These are phyloP conservation scores for Melanerpes formicivorus DNA, from an alignment of 2,113 vertebrate genomes.

Conservation along the genomic window DNA sequence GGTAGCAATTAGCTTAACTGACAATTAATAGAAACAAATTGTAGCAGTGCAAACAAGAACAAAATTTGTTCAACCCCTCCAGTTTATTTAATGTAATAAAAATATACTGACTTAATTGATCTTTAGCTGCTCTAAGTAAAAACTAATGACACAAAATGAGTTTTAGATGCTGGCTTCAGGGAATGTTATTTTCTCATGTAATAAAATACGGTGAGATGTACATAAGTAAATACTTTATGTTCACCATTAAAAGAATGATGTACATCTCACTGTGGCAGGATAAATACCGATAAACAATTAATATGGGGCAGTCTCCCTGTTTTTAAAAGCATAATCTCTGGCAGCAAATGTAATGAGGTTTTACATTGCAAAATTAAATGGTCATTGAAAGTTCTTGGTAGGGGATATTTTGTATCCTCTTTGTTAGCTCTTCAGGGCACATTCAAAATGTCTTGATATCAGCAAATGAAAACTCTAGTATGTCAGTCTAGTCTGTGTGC, in stretches of 20 bases:
- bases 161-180: slow-evolving; percentile 24
- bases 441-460: not conserved
- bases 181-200: slow-evolving; percentile 30
- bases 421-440: not conserved
- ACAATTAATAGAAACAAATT: slow-evolving; percentile 69
- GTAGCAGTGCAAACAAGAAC: slow-evolving; percentile 62
- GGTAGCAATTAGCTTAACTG: slow-evolving; percentile 62
- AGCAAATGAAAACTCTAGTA: not conserved
- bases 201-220: slow-evolving; percentile 36
- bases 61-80: slow-evolving; percentile 65
- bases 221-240: slow-evolving; percentile 4
- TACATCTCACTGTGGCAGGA: not conserved
- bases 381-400: not conserved
- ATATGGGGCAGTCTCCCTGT: not conserved
- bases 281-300: not conserved
- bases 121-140: slow-evolving; percentile 55
- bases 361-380: not conserved
- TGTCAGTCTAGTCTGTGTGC: not conserved
- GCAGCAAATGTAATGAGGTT: not conserved
- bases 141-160: slow-evolving; percentile 50
- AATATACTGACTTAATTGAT: slow-evolving; percentile 71
- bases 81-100: slow-evolving; percentile 70
- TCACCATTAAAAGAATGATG: not conserved
- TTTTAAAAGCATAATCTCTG: not conserved
- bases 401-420: not conserved